These are phyloP conservation scores for Phortica magna DNA, from an alignment of 2,888 invertebrate species.

Conservation along the genomic window DNA sequence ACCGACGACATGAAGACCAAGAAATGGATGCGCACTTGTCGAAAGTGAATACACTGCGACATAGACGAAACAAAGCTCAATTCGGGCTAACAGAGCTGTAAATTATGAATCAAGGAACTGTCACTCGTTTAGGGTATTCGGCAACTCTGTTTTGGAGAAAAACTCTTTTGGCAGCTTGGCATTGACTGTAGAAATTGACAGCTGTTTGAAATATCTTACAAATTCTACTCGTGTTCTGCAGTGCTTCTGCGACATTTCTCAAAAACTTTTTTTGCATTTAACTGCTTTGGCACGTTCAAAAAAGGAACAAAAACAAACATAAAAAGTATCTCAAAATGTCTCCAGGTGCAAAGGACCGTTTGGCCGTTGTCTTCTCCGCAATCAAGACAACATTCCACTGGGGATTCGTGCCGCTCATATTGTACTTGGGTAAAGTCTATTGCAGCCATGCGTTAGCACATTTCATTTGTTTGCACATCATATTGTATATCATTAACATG, in stretches of 20 bases:
- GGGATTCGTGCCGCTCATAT: constrained; percentile 84
- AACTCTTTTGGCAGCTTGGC: too few species aligned
- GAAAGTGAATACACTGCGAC: too few species aligned
- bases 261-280: constrained; percentile 26
- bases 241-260: not conserved
- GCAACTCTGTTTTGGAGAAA: too few species aligned
- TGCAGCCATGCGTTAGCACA: not conserved
- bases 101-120: too few species aligned
- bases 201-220: not conserved
- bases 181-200: too few species aligned
- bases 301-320: not conserved
- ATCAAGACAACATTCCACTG: constrained; percentile 83
- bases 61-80: too few species aligned
- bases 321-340: constrained; percentile 73
- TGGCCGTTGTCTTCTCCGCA: constrained; percentile 81
- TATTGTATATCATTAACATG: too few species aligned
- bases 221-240: constrained; percentile 23
- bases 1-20: too few species aligned
- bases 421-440: constrained; percentile 82
- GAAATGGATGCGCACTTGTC: too few species aligned
- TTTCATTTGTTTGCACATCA: too few species aligned
- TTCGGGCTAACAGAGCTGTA: too few species aligned
- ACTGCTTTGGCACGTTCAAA: not conserved
- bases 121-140: too few species aligned
- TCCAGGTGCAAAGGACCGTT: constrained; percentile 82